Evolutionary conservation across 2,888 invertebrate genomes (phyloP).

Genomic region (Phengaris arion): DNA sequence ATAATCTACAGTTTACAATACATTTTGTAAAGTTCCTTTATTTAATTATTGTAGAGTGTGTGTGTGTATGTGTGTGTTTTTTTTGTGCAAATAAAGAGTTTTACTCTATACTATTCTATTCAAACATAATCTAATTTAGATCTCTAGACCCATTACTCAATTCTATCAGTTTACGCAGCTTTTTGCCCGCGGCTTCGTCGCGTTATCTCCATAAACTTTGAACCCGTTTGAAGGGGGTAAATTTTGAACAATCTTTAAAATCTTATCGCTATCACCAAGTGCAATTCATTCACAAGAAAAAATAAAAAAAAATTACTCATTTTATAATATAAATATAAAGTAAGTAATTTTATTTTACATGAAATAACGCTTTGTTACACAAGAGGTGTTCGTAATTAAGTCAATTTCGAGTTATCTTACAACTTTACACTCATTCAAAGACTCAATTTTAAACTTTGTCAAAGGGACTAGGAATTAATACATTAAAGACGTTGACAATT

Average conservation of each 20-base stretch:
- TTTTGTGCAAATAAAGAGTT: too few relatives aligned
- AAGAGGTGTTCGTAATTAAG: background rate
- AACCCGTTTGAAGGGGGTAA: background rate
- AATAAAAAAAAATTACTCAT: too few relatives aligned
- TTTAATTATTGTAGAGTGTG: too few relatives aligned
- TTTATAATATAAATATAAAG: too few relatives aligned
- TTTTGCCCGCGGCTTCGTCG: background rate
- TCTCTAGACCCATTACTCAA: slow-evolving; percentile 6
- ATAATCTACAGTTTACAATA: too few relatives aligned
- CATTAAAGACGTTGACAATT: slow-evolving; percentile 31
- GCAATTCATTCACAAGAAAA: background rate
- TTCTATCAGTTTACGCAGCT: background rate
- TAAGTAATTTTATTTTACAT: background rate
- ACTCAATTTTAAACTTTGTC: slow-evolving; percentile 30
- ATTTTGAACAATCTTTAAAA: background rate
- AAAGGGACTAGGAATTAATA: slow-evolving; percentile 31
- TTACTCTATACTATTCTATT: too few relatives aligned
- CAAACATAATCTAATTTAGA: background rate
- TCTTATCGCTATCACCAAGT: background rate
- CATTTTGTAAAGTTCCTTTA: too few relatives aligned
- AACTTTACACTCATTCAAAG: slow-evolving; percentile 29
- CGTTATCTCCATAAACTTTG: background rate
- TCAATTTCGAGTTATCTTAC: background rate
- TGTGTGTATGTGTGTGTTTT: too few relatives aligned
- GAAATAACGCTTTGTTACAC: background rate